Percentiles rank a stretch among this genome's conserved stretches.
These are phyloP conservation scores for Leptopterna dolabrata DNA, from an alignment of 2,888 invertebrate genomes.

Conservation along the genomic window DNA sequence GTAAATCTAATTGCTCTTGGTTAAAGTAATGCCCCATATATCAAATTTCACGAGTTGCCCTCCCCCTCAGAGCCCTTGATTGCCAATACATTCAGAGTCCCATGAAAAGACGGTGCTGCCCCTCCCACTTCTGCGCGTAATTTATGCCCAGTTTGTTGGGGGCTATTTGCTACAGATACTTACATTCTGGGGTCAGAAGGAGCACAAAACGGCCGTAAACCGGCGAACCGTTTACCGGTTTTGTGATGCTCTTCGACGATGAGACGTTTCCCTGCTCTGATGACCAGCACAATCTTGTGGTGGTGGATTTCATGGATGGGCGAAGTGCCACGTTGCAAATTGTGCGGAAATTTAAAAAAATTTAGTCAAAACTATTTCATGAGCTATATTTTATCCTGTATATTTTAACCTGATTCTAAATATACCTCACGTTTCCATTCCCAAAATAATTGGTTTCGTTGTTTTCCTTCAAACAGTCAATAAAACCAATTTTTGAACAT, in stretches of 20 bases:
- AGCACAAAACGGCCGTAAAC: slow-evolving; percentile 36
- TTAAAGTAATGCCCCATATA: slow-evolving; percentile 50
- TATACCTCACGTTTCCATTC: too few relatives aligned
- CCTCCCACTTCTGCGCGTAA: slow-evolving; percentile 32
- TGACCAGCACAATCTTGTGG: not conserved
- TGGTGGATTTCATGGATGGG: too few relatives aligned
- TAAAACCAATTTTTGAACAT: too few relatives aligned
- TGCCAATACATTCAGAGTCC: slow-evolving; percentile 47
- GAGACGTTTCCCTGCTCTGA: not conserved
- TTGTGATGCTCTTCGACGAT: not conserved
- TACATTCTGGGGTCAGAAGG: slow-evolving; percentile 12
- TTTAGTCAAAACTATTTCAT: too few relatives aligned
- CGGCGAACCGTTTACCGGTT: not conserved
- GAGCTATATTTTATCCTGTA: too few relatives aligned
- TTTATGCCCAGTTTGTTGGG: slow-evolving; percentile 2
- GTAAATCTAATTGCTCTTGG: slow-evolving; percentile 52
- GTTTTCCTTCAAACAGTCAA: too few relatives aligned
- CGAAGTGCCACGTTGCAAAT: too few relatives aligned
- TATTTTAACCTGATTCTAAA: too few relatives aligned
- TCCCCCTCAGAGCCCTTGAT: slow-evolving; percentile 36
- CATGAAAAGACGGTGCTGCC: not conserved
- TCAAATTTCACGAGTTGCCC: slow-evolving; percentile 19
- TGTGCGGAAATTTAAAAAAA: too few relatives aligned
- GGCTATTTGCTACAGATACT: slow-evolving; percentile 38
- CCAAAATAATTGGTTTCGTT: too few relatives aligned